These are phyloP conservation scores for Drosophila arawakana DNA, from an alignment of 1,140 invertebrate species.

Conservation along the genomic window DNA sequence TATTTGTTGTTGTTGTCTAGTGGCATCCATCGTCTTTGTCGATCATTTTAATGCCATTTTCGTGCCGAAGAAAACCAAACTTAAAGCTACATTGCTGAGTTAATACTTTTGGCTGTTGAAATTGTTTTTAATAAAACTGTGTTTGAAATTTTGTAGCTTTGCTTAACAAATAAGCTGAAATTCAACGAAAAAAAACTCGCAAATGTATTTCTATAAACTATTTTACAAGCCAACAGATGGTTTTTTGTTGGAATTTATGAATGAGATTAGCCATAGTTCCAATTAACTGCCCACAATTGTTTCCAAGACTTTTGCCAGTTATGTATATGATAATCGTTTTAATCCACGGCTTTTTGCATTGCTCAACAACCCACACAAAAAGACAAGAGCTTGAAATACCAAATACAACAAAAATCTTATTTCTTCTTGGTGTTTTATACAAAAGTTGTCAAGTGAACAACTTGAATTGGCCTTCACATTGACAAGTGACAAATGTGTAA, in stretches of 20 bases:
- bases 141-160: not conserved
- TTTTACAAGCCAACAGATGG: too few species aligned
- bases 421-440: not conserved
- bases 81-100: constrained; percentile 17
- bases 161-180: not conserved
- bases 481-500: constrained; percentile 56
- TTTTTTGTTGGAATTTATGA: not conserved
- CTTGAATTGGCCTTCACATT: constrained; percentile 66
- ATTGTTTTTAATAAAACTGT: not conserved
- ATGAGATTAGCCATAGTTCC: constrained; percentile 2
- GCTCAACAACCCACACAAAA: constrained; percentile 22
- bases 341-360: constrained; percentile 13
- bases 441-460: constrained; percentile 18
- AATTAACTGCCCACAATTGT: constrained; percentile 35
- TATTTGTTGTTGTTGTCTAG: constrained; percentile 43
- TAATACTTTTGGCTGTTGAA: constrained; percentile 11
- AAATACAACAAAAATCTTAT: constrained; percentile 35
- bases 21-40: constrained; percentile 59
- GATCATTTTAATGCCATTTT: constrained; percentile 76
- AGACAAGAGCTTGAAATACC: constrained; percentile 29
- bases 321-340: constrained; percentile 8
- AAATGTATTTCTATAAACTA: too few species aligned
- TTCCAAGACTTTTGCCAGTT: constrained; percentile 6
- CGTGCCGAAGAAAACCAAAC: constrained; percentile 55
- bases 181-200: not conserved